phyloP scores from a whole-genome alignment of 2,797 vertebrate genomes.

The Florisuga fusca region DNA sequence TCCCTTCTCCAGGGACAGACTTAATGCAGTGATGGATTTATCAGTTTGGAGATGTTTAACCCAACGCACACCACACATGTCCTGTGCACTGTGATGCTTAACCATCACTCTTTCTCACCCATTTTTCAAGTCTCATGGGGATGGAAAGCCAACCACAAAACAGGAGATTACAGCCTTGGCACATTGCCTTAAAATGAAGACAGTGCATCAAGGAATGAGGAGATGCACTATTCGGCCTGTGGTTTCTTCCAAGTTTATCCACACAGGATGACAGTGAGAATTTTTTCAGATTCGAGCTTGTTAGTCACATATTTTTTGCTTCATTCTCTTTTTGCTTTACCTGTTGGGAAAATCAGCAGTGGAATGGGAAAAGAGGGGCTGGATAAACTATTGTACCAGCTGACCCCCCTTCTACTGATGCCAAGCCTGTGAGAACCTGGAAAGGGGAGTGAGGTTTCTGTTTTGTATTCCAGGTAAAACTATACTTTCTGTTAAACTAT shows the following conservation, averaged over 20 bases:
- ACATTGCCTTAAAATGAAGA: background rate
- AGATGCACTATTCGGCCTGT: background rate
- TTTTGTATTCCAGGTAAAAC: background rate
- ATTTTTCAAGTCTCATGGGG: background rate
- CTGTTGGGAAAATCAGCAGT: background rate
- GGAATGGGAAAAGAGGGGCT: background rate
- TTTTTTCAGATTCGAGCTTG: background rate
- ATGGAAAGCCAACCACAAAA: background rate
- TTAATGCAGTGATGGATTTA: background rate
- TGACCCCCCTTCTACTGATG: background rate
- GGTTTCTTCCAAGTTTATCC: background rate
- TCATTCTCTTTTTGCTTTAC: background rate
- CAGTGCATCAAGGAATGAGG: fast-evolving
- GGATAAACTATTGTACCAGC: background rate
- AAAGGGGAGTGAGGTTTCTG: background rate
- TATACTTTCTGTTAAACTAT: background rate
- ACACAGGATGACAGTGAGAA: background rate
- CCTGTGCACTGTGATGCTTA: background rate
- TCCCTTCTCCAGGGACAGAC: background rate
- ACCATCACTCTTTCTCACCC: background rate
- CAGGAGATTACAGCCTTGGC: background rate
- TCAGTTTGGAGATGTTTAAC: background rate
- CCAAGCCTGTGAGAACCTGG: background rate
- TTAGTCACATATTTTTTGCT: background rate
- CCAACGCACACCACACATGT: background rate